Evolutionary conservation across 2,113 vertebrate species (phyloP).

Genomic region (Neodontobutis hainanensis): DNA sequence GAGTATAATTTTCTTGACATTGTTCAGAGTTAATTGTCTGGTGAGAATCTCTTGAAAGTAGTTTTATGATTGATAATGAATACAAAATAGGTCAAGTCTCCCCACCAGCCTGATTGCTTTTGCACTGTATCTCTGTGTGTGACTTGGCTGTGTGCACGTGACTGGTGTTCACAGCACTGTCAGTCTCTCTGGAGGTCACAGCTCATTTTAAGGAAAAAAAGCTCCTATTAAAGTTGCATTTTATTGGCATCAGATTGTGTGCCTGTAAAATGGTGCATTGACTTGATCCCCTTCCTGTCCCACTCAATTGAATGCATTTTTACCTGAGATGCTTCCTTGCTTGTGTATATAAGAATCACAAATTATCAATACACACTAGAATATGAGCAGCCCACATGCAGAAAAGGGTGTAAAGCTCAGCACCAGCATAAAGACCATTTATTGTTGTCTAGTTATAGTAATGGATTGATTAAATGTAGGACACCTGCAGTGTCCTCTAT

Average conservation of each 20-base stretch:
- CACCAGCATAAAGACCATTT: too few species aligned
- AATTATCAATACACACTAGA: background rate
- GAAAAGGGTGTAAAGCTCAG: too few species aligned
- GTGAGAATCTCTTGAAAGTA: background rate
- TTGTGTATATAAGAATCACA: background rate
- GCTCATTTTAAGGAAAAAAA: slow-evolving; percentile 62
- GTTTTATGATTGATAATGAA: slow-evolving; percentile 21
- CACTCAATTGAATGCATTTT: slow-evolving; percentile 55
- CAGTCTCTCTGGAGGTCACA: slow-evolving; percentile 43
- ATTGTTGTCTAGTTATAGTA: too few species aligned
- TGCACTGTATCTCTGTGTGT: slow-evolving; percentile 22
- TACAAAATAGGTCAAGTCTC: slow-evolving; percentile 37
- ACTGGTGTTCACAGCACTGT: slow-evolving; percentile 6
- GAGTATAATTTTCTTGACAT: slow-evolving; percentile 35
- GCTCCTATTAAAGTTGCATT: slow-evolving; percentile 56
- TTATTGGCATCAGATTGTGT: slow-evolving; percentile 68
- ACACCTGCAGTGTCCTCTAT: too few species aligned
- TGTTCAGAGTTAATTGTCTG: slow-evolving; percentile 39
- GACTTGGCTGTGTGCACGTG: background rate
- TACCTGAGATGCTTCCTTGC: slow-evolving; percentile 12
- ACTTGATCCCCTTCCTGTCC: slow-evolving; percentile 50
- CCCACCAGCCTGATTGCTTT: slow-evolving; percentile 16
- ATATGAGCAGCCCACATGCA: too few species aligned
- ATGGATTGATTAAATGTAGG: too few species aligned
- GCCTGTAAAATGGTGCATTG: slow-evolving; percentile 68